phyloP scores from a whole-genome alignment of 2,888 invertebrate genomes.

The Belgica antarctica region DNA sequence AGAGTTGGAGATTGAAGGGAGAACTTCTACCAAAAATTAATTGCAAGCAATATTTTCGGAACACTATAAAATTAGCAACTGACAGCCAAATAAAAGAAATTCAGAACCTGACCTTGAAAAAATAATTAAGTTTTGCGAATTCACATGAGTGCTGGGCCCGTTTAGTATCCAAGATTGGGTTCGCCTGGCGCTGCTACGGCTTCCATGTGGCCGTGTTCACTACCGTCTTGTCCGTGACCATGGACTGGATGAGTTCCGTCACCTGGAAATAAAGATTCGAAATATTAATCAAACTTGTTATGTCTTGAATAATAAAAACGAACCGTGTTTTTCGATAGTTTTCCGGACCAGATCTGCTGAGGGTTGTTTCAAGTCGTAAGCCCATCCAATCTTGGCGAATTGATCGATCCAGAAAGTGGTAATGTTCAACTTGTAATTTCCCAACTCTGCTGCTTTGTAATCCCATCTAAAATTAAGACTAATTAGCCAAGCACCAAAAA shows the following conservation, averaged over 20 bases:
- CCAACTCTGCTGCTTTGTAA: slow-evolving; percentile 86
- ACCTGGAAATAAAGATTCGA: neutral
- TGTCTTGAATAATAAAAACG: neutral
- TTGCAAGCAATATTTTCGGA: too few relatives aligned
- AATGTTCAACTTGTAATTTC: slow-evolving; percentile 63
- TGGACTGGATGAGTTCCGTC: slow-evolving; percentile 30
- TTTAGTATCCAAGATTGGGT: slow-evolving; percentile 31
- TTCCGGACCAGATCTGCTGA: slow-evolving; percentile 58
- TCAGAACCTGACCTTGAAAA: too few relatives aligned
- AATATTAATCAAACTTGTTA: neutral
- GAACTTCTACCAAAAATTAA: too few relatives aligned
- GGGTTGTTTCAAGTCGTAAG: slow-evolving; percentile 71
- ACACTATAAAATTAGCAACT: too few relatives aligned
- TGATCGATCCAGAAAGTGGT: slow-evolving; percentile 69
- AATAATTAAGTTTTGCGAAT: too few relatives aligned
- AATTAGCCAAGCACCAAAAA: neutral
- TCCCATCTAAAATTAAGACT: slow-evolving; percentile 69
- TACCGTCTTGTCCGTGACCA: neutral
- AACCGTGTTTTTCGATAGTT: slow-evolving; percentile 58
- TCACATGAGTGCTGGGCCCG: too few relatives aligned
- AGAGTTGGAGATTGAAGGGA: too few relatives aligned
- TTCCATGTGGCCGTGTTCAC: neutral
- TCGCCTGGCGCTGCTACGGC: slow-evolving; percentile 30
- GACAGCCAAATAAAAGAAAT: too few relatives aligned
- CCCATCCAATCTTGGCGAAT: slow-evolving; percentile 71